Conservation (phyloP, 2,113 vertebrate genomes). For the Glareola pratincola region DNA sequence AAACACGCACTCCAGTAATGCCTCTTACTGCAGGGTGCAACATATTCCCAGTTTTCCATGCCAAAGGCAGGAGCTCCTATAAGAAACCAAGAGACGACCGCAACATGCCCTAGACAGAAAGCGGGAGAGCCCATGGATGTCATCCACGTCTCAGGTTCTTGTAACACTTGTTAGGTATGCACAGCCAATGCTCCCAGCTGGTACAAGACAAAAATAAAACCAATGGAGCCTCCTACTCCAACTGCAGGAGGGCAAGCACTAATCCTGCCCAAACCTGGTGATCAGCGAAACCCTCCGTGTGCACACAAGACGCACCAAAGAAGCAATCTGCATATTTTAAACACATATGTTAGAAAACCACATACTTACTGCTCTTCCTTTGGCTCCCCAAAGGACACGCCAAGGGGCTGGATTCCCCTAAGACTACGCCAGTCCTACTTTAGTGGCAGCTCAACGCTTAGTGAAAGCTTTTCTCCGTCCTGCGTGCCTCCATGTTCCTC, state of each 20-base stretch:
- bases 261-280: neutral
- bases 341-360: neutral
- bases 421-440: neutral
- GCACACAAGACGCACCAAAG: neutral
- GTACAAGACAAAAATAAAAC: neutral
- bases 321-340: neutral
- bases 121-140: neutral
- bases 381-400: neutral
- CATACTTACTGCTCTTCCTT: neutral
- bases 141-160: neutral
- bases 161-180: neutral
- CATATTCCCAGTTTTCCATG: neutral
- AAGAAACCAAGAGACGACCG: neutral
- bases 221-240: neutral
- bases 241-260: neutral
- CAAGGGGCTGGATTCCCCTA: neutral
- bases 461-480: neutral
- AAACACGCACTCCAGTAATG: neutral
- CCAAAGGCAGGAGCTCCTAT: neutral
- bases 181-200: neutral
- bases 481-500: neutral
- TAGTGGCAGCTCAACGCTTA: neutral
- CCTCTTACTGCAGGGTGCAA: neutral
- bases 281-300: neutral
- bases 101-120: neutral